Base-by-base conservation (phyloP, 2,113 vertebrate genomes). In the Clarias batrachus region DNA sequence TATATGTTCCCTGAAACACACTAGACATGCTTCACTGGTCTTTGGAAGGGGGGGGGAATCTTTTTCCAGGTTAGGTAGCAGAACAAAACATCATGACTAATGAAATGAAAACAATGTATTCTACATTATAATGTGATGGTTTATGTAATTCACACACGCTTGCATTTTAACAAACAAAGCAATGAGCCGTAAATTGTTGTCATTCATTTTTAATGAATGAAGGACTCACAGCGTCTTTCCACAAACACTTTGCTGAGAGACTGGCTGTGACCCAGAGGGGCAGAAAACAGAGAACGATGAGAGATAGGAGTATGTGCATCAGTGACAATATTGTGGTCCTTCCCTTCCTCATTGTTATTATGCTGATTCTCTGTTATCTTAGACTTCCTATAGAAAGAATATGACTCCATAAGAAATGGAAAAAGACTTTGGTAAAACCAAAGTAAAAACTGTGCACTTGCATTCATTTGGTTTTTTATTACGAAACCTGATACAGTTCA, bases 241-340 rank as follows among this genome's bases (percentile, higher is more conserved):
- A 98, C 95, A 73, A 98, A 99, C 27, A 97, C 95, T 91, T 96
- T 97, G 85, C 96, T 94, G 17, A 96, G 93, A 12, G 97, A 96
- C 90, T 98, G 97, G 93, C 97, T 97, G 86, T 94, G 89, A 41
- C 95, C 94, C 0, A 93, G 94, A 8, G 98, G 96, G 21, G 96
- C 95, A 1, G 97, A 96, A 93, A 98, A 97, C 70, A 97, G 89
- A 79, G 96, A 95, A 65, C 94, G 96, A 27, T 95, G 96, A 16
- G 93, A 92, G 77, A 93, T 90, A 25, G 91, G 94, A 0, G 92
- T 92, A 8, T 94, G 94, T 56, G 93, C 92, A 3, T 96, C 95
- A 3, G 95, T 93, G 90, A 96, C 85, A 25, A 98, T 95, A 73
- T 98, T 97, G 5, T 97, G 96, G 6, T 97, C 96, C 84, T 97